Base-by-base conservation (phyloP, 2,797 vertebrate genomes). In the Iguana delicatissima region DNA sequence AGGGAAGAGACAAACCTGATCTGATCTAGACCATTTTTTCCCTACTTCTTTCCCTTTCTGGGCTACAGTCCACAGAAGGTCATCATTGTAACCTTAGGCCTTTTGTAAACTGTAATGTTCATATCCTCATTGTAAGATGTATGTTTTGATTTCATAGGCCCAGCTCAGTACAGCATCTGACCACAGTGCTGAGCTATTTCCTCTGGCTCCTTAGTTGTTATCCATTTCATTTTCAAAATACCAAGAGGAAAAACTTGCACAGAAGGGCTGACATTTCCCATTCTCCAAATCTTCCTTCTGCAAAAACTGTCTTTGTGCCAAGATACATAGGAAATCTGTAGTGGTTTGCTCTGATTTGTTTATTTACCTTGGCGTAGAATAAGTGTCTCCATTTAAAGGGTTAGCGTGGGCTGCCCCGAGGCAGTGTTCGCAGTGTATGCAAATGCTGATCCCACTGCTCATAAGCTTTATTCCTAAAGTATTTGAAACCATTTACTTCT, bases 301-400 rank as follows among this genome's bases (percentile, higher is more conserved):
- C 81, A 20, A 87, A 93, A 87, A 62, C 1, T 13, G 1, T 1
- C 14, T 7, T 89, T 92, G 20, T 20, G 86, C 1, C 79, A 92
- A n/a, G 42, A 42, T 9, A 93, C 1, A 62, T 90, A 77, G 84
- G 87, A 92, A 9, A 90, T 5, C 22, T 20, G 89, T 38, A 85
- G 80, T 84, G 52, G 1, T 29, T 89, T 81, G 46, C 9, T 35
- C 46, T 91, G 2, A 4, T 88, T 26, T 91, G 90, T 91, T 91
- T 91, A 91, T 95, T 92, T 92, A 86, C 89, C 84, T 91, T 80
- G 93, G 89, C 67, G 52, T 81, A 7, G 64, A 32, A 80, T 55
- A 85, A 64, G 80, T 87, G 80, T 87, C 88, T 86, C 80, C 72
- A 38, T 35, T 82, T 67, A 89, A 67, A 59, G 26, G 12, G 72